Percentiles rank a stretch among this genome's conserved stretches.
These are phyloP conservation scores for Odontamblyopus rebecca DNA, from an alignment of 2,797 vertebrate genomes.

Conservation along the genomic window DNA sequence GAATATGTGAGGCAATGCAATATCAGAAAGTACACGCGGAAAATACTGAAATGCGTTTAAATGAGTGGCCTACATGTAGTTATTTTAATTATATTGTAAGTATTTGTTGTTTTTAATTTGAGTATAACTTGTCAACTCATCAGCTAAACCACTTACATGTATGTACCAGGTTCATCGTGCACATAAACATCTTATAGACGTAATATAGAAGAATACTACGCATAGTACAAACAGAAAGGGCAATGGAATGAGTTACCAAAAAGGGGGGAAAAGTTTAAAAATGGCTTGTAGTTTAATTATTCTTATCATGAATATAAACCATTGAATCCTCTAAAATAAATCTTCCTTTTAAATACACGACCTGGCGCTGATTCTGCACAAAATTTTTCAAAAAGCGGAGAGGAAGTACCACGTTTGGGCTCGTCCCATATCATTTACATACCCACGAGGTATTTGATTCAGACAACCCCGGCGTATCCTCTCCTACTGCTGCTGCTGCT, in stretches of 20 bases:
- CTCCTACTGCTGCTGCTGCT: not conserved
- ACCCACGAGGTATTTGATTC: slow-evolving; percentile 68
- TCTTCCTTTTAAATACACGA: slow-evolving; percentile 11
- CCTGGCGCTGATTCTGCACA: slow-evolving; percentile 26
- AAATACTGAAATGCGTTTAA: too few species aligned
- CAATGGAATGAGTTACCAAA: slow-evolving; percentile 7
- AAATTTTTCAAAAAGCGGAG: slow-evolving; percentile 29
- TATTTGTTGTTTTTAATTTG: too few species aligned
- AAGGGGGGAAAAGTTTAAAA: slow-evolving; percentile 23
- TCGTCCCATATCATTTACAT: slow-evolving; percentile 71
- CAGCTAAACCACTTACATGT: too few species aligned
- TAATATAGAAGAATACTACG: not conserved
- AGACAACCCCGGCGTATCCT: slow-evolving; percentile 43
- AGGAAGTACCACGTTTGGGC: slow-evolving; percentile 54
- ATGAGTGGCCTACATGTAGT: too few species aligned
- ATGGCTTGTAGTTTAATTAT: not conserved
- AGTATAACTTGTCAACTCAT: not conserved
- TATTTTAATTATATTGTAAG: too few species aligned
- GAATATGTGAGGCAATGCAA: not conserved
- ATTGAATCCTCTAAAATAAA: slow-evolving; percentile 16
- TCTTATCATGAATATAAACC: slow-evolving; percentile 4
- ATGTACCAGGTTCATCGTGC: too few species aligned
- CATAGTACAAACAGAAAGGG: not conserved
- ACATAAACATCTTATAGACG: too few species aligned
- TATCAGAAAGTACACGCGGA: not conserved